phyloP scores from a whole-genome alignment of 2,113 vertebrate genomes.

The Pteruthius melanotis region DNA sequence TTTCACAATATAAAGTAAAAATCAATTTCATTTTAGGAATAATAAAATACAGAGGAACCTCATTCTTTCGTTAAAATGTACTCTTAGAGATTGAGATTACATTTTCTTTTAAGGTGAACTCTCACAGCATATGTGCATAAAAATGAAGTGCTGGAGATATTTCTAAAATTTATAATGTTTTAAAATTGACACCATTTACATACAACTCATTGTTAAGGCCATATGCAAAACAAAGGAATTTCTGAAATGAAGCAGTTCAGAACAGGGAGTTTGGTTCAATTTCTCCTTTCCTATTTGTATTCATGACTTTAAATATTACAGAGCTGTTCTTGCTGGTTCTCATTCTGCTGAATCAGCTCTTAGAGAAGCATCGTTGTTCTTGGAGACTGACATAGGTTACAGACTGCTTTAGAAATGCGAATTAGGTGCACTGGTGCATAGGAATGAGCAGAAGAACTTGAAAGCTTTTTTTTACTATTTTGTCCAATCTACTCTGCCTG shows the following conservation, averaged over 20 bases:
- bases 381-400: constrained; percentile 30
- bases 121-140: neutral
- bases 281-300: neutral
- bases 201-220: neutral
- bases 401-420: constrained; percentile 16
- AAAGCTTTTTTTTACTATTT: neutral
- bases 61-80: neutral
- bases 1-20: neutral
- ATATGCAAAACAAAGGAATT: neutral
- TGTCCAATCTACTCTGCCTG: neutral
- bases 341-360: constrained; percentile 36
- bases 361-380: neutral
- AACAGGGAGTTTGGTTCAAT: neutral
- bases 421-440: neutral
- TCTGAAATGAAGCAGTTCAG: neutral
- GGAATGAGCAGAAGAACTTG: neutral
- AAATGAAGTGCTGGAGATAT: neutral
- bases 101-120: neutral
- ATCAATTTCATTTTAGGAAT: neutral
- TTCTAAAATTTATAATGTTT: neutral
- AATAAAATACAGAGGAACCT: neutral
- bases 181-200: neutral
- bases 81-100: neutral
- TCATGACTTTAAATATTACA: neutral
- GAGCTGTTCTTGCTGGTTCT: neutral